phyloP scores from a whole-genome alignment of 2,797 vertebrate species.

The Leptatherina wallacei region DNA sequence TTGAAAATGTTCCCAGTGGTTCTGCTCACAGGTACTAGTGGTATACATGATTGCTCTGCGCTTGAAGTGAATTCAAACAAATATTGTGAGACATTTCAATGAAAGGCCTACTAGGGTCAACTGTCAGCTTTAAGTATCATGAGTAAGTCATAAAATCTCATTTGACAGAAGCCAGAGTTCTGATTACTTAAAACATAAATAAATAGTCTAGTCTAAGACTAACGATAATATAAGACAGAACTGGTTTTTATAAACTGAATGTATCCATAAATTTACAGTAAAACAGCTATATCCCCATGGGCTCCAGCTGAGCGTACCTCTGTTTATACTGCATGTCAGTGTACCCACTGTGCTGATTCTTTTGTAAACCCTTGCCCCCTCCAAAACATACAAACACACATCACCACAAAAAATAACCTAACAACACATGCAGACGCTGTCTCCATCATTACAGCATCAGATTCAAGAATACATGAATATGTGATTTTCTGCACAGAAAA shows the following conservation, averaged over 20 bases:
- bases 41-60: neutral
- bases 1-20: slow-evolving; percentile 17
- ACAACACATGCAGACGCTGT: slow-evolving; percentile 55
- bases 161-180: slow-evolving; percentile 14
- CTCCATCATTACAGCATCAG: slow-evolving; percentile 64
- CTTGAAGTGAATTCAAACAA: slow-evolving; percentile 18
- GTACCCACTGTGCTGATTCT: slow-evolving; percentile 33
- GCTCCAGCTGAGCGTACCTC: slow-evolving; percentile 18
- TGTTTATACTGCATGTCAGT: slow-evolving; percentile 31
- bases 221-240: slow-evolving; percentile 14
- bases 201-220: slow-evolving; percentile 14
- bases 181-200: slow-evolving; percentile 21
- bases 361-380: slow-evolving; percentile 35
- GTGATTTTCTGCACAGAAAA: slow-evolving; percentile 57
- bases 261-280: slow-evolving; percentile 27
- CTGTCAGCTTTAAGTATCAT: neutral
- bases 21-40: slow-evolving; percentile 19
- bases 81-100: slow-evolving; percentile 12
- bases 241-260: slow-evolving; percentile 17
- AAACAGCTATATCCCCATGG: slow-evolving; percentile 17
- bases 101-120: slow-evolving; percentile 14
- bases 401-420: slow-evolving; percentile 37
- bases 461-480: slow-evolving; percentile 70
- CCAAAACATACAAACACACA: slow-evolving; percentile 26
- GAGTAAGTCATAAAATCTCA: neutral